These are phyloP conservation scores for Ciconia nigra DNA, from an alignment of 2,797 vertebrate species.

Conservation along the genomic window DNA sequence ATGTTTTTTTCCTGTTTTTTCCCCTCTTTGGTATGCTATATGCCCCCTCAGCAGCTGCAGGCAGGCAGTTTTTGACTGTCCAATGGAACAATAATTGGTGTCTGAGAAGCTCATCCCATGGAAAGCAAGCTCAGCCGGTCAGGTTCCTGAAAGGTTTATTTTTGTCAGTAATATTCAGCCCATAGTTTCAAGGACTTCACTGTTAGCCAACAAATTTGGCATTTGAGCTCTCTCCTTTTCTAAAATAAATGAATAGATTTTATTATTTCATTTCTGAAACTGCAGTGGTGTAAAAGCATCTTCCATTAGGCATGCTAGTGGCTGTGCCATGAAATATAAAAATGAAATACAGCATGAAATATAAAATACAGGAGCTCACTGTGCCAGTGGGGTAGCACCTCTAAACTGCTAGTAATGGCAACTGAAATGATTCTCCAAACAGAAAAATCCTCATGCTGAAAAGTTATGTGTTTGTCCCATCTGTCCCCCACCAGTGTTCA, in stretches of 20 bases:
- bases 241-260: not conserved
- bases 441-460: not conserved
- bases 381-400: not conserved
- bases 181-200: not conserved
- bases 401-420: not conserved
- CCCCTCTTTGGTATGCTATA: not conserved
- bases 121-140: not conserved
- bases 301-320: not conserved
- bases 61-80: not conserved
- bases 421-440: not conserved
- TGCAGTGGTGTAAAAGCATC: not conserved
- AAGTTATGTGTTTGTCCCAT: not conserved
- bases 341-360: not conserved
- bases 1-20: not conserved
- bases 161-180: not conserved
- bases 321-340: not conserved
- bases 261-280: not conserved
- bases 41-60: not conserved
- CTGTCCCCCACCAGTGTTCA: not conserved
- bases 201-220: not conserved
- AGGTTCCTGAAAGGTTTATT: not conserved
- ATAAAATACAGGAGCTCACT: not conserved
- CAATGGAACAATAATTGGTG: too few species aligned
- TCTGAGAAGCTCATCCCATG: not conserved
- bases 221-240: not conserved